Base-by-base conservation (phyloP, 2,797 vertebrate genomes). In the Micromesistius poutassou region DNA sequence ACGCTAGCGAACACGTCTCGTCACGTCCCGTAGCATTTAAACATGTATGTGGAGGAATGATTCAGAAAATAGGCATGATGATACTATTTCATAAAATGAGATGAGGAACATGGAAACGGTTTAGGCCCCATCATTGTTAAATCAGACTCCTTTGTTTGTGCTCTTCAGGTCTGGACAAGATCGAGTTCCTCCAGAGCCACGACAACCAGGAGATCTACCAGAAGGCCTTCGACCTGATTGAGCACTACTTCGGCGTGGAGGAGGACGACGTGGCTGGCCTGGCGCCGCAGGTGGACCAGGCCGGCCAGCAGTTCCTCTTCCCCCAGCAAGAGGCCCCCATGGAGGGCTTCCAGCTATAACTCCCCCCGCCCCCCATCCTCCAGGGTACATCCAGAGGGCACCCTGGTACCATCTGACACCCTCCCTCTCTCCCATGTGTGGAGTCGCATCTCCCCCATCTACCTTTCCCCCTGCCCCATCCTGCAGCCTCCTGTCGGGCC, bases 181-280 rank as follows among this genome's bases (percentile, higher is more conserved):
- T 99, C 0, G 97, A 98, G 89, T 98, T 98, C 84, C 95, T 99
- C 2, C 98, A 99, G 93, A 98, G 96, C 92, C 98, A 99, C 0
- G 97, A 99, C 90, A 99, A 99, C 93, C 97, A 98, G 86, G 97
- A 99, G 90, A 99, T 99, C 91, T 99, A 98, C 94, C 98, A 99
- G 94, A 99, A 99, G 90, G 98, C 98, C 71, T 99, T 98, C 7
- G 97, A 99, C 83, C 86, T 99, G 72, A 98, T 99, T 0, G 98
- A 99, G 94, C 97, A 98, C 89, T 99, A 99, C 88, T 99, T 99
- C 2, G 97, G 96, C 0, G 96, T 96, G 74, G 98, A 99, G 85
- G 98, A 99, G 0, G 98, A 99, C n/a, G 96, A 97, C 78, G 90
- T 35, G 33, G 33, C 93, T 0, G 90, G 90, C 68, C 90, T 99